Evolutionary conservation across 1,140 invertebrate genomes (phyloP).

Genomic region (Parapsyche elsis): DNA sequence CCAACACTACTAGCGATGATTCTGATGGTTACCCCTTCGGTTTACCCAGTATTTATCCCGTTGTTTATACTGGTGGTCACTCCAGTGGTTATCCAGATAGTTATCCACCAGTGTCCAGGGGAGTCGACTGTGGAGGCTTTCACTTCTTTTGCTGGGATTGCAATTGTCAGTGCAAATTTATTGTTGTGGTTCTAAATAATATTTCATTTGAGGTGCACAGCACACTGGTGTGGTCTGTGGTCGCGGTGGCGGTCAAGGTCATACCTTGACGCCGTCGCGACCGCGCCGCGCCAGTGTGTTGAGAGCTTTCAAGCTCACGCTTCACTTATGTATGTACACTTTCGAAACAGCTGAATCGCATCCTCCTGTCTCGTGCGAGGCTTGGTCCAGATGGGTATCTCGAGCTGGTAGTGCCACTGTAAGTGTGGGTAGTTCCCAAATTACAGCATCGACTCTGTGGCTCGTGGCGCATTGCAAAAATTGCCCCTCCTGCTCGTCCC

Average conservation of each 20-base stretch:
- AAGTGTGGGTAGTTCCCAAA: constrained; percentile 72
- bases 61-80: no score
- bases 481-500: constrained; percentile 79
- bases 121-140: constrained; percentile 79
- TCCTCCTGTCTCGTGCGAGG: constrained; percentile 75
- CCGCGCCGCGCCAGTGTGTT: no score
- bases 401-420: constrained; percentile 76
- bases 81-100: constrained; percentile 11
- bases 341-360: constrained; percentile 70
- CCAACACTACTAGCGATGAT: background rate
- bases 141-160: constrained; percentile 81
- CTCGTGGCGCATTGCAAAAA: constrained; percentile 80
- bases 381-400: constrained; percentile 75
- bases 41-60: no score
- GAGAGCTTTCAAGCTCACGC: no score
- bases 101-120: constrained; percentile 55
- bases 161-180: constrained; percentile 57
- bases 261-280: no score
- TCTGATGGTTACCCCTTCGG: no score
- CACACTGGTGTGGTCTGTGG: no score
- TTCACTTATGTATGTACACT: no score
- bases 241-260: no score
- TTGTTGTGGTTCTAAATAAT: no score
- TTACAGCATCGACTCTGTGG: constrained; percentile 79
- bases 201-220: no score